Evolutionary conservation across 2,797 vertebrate species (phyloP), one percentile per base, ranked within the genome.

Genomic region (Sciurus vulgaris): DNA sequence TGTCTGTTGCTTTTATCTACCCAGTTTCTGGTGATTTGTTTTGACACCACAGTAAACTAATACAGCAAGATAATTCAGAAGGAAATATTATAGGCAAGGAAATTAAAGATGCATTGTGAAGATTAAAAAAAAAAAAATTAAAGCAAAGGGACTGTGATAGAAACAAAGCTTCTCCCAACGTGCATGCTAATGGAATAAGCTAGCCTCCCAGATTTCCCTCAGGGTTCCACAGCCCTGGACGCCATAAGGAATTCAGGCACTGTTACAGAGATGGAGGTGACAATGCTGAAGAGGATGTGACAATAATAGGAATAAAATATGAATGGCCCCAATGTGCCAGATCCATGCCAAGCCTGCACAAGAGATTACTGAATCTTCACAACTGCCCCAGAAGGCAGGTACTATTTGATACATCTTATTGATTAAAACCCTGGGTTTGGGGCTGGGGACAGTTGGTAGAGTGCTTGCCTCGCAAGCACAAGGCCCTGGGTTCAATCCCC

Each of bases 371-470:
- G n/a, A 41, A 73, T 26, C 33, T 72, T 51, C 47, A 41, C 59
- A 59, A 33, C n/a, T 13, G 7, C 65, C 6, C 44, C 6, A 0
- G 0, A 30, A 77, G 13, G 22, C 9, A 59, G 56, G 70, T 11
- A n/a, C 22, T 77, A 51, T 93, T 79, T 93, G 2, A 9, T 89
- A 51, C 8, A 2, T 85, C 90, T 94, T 38, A 78, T 44, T 86
- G 89, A 96, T 83, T 96, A 96, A 35, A 76, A 91, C 70, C 54
- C 6, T 82, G 44, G 94, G 73, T 3, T 38, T 38, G 38, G 38
- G 38, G 38, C 38, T 0, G 38, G 38, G 38, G 38, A 38, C 38
- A 38, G 38, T 38, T 38, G 38, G 38, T 38, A 38, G 38, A 38
- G 38, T 38, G 38, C 38, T 38, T 38, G 38, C 38, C 38, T 38